Conservation (phyloP, 2,113 vertebrate genomes). For the Burhinus bistriatus region DNA sequence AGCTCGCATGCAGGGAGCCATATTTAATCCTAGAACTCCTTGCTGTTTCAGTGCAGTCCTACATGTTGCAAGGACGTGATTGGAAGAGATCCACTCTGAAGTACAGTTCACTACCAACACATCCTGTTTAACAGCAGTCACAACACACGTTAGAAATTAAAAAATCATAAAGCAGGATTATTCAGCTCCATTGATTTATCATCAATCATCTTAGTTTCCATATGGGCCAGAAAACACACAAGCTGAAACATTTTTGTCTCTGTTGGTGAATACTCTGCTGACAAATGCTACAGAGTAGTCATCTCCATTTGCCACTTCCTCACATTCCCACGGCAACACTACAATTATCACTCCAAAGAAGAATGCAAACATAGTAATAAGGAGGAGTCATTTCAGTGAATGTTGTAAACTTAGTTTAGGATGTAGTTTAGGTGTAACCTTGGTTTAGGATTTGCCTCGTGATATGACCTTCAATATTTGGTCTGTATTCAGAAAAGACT, state of each 20-base stretch:
- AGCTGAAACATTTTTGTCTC: not conserved
- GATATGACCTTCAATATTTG: not conserved
- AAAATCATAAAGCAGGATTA: not conserved
- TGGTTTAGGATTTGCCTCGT: not conserved
- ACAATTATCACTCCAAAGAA: not conserved
- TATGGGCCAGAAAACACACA: not conserved
- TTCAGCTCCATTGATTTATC: not conserved
- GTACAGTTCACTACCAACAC: conserved; percentile 94
- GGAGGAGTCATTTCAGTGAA: not conserved
- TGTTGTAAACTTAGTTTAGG: not conserved
- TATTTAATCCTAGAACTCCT: conserved; percentile 89
- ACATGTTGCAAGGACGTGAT: conserved; percentile 92
- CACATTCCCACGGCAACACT: not conserved
- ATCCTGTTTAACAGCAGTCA: conserved; percentile 77
- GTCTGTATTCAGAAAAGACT: not conserved
- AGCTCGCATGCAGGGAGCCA: conserved; percentile 95
- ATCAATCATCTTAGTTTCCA: not conserved
- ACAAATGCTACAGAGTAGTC: not conserved
- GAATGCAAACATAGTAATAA: not conserved
- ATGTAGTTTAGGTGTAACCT: not conserved
- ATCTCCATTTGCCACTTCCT: not conserved
- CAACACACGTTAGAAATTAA: not conserved
- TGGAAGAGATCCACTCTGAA: conserved; percentile 86
- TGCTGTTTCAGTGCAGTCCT: conserved; percentile 92
- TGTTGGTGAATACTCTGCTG: not conserved